A percentile compares a stretch with the other conserved stretches of the same genome.
Evolutionary conservation across 2,888 invertebrate genomes (phyloP).

Genomic region (Hermaeophaga mercurialis): DNA sequence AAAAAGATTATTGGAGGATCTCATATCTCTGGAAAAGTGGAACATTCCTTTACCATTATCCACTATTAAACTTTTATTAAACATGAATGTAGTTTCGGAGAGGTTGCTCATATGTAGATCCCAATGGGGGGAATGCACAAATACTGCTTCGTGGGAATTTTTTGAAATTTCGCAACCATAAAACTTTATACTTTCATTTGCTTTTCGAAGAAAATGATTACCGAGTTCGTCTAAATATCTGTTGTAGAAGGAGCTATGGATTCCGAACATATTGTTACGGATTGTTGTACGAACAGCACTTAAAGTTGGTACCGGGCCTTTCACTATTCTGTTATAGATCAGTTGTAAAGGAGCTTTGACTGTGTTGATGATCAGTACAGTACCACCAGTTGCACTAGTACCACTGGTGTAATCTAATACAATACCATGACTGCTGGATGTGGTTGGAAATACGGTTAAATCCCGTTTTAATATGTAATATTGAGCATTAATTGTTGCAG

Average conservation of each 20-base stretch:
- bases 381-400: constrained; percentile 76
- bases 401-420: constrained; percentile 83
- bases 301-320: constrained; percentile 80
- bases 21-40: constrained; percentile 90
- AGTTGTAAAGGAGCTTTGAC: constrained; percentile 76
- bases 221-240: constrained; percentile 84
- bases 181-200: constrained; percentile 85
- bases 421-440: constrained; percentile 82
- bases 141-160: constrained; percentile 80
- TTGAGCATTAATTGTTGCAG: constrained; percentile 67
- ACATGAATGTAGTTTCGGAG: constrained; percentile 87
- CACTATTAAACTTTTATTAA: constrained; percentile 83
- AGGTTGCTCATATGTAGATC: constrained; percentile 84
- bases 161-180: constrained; percentile 80
- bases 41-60: constrained; percentile 88
- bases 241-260: constrained; percentile 86
- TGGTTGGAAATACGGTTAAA: constrained; percentile 86
- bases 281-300: constrained; percentile 75
- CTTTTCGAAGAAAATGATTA: constrained; percentile 83
- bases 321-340: constrained; percentile 73
- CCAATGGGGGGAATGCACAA: constrained; percentile 83
- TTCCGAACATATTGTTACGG: constrained; percentile 78
- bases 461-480: constrained; percentile 83
- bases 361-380: constrained; percentile 78
- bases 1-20: constrained; percentile 96